phyloP scores from a whole-genome alignment of 2,888 invertebrate genomes.

The Aspidiotus destructor region DNA sequence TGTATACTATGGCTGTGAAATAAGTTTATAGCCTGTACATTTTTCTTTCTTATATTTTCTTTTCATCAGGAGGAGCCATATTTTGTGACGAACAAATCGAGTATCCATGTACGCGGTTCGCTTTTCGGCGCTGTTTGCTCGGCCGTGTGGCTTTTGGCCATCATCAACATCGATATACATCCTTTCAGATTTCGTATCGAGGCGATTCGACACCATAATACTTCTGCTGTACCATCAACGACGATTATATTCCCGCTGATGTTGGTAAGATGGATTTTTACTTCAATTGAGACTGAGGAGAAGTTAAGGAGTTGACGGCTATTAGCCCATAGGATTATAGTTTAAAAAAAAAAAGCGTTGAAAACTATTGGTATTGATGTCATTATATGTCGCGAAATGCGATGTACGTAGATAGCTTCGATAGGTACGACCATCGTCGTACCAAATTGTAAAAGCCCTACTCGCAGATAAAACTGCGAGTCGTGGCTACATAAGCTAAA shows the following conservation, averaged over 20 bases:
- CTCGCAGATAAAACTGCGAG: no score
- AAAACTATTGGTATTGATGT: not conserved
- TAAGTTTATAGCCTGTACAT: no score
- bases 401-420: no score
- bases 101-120: slow-evolving; percentile 11
- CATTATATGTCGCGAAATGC: not conserved
- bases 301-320: no score
- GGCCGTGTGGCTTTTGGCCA: slow-evolving; percentile 16
- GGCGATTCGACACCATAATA: slow-evolving; percentile 1
- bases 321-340: no score
- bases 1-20: no score
- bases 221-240: slow-evolving; percentile 8
- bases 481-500: no score
- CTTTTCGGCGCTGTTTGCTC: slow-evolving; percentile 20
- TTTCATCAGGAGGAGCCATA: slow-evolving; percentile 11
- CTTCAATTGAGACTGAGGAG: not conserved
- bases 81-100: slow-evolving; percentile 6
- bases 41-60: not conserved
- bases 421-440: no score
- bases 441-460: no score
- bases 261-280: slow-evolving; percentile 15
- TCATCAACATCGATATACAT: slow-evolving; percentile 23
- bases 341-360: no score
- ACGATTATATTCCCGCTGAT: slow-evolving; percentile 19
- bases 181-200: slow-evolving; percentile 29